Percentiles rank a stretch among this genome's conserved stretches.
These are phyloP conservation scores for Apeltes quadracus DNA, from an alignment of 2,113 vertebrate species.

Conservation along the genomic window DNA sequence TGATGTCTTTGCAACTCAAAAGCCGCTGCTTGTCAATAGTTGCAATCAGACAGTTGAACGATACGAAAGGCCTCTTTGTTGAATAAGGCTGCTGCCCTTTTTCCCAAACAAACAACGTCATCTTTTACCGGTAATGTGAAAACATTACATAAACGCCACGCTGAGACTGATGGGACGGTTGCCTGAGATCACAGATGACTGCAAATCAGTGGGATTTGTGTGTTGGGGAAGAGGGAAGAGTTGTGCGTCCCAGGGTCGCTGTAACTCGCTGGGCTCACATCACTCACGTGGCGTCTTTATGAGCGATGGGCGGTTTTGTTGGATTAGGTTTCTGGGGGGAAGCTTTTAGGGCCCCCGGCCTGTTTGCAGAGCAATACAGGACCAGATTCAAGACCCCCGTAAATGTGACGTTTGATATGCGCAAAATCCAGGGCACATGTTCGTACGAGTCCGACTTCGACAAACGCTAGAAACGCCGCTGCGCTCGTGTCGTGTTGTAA, in stretches of 20 bases:
- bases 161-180: slow-evolving; percentile 34
- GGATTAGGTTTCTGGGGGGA: slow-evolving; percentile 71
- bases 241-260: slow-evolving; percentile 75
- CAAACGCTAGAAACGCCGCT: slow-evolving; percentile 1
- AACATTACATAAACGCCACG: slow-evolving; percentile 23
- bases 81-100: neutral
- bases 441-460: neutral
- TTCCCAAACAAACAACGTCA: neutral
- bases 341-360: slow-evolving; percentile 41
- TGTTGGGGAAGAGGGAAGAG: slow-evolving; percentile 54
- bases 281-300: slow-evolving; percentile 75
- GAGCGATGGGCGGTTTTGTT: slow-evolving; percentile 68
- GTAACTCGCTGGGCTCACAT: slow-evolving; percentile 71
- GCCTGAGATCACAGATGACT: slow-evolving; percentile 50
- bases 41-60: slow-evolving; percentile 4
- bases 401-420: neutral
- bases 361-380: neutral
- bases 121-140: slow-evolving; percentile 47
- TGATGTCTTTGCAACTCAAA: slow-evolving; percentile 35
- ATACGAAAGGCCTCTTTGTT: neutral
- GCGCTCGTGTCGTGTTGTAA: slow-evolving; percentile 6
- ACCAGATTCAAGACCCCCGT: neutral
- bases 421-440: neutral
- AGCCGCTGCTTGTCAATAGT: slow-evolving; percentile 29
- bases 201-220: slow-evolving; percentile 56